A percentile compares a stretch with the other conserved stretches of the same genome.
phyloP scores from a whole-genome alignment of 37 sponge, comb jelly and placozoan species.

The Mnemiopsis leidyi region DNA sequence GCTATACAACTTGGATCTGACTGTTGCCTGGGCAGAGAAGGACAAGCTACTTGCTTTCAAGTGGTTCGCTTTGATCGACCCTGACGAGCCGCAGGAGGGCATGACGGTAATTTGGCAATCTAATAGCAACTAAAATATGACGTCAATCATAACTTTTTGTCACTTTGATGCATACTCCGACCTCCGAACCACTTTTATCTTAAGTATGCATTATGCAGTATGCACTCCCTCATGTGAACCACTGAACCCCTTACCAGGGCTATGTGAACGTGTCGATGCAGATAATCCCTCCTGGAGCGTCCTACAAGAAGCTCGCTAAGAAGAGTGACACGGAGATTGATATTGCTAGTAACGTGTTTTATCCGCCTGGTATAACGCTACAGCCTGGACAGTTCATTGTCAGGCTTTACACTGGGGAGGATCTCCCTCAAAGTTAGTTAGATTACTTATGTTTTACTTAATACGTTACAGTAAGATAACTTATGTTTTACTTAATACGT shows the following conservation, averaged over 20 bases:
- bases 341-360: slow-evolving; percentile 59
- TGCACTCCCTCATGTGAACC: background rate
- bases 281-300: slow-evolving; percentile 1
- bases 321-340: slow-evolving; percentile 64
- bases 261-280: slow-evolving; percentile 59
- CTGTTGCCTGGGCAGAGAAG: slow-evolving; percentile 52
- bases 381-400: slow-evolving; percentile 50
- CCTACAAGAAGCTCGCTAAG: slow-evolving; percentile 19
- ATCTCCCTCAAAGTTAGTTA: slow-evolving; percentile 54
- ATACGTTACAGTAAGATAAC: no score
- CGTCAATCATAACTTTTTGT: no score
- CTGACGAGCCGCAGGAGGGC: slow-evolving; percentile 57
- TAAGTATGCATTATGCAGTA: no score
- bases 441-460: no score
- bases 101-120: slow-evolving; percentile 49
- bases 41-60: slow-evolving; percentile 37
- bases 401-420: slow-evolving; percentile 63
- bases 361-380: slow-evolving; percentile 39
- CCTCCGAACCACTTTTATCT: no score
- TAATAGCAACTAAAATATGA: no score
- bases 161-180: no score
- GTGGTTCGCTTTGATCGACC: slow-evolving; percentile 52
- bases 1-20: slow-evolving; percentile 22
- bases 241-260: background rate
- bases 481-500: no score